phyloP scores from a whole-genome alignment of 1,140 invertebrate species.

The Lordiphosa mommai region DNA sequence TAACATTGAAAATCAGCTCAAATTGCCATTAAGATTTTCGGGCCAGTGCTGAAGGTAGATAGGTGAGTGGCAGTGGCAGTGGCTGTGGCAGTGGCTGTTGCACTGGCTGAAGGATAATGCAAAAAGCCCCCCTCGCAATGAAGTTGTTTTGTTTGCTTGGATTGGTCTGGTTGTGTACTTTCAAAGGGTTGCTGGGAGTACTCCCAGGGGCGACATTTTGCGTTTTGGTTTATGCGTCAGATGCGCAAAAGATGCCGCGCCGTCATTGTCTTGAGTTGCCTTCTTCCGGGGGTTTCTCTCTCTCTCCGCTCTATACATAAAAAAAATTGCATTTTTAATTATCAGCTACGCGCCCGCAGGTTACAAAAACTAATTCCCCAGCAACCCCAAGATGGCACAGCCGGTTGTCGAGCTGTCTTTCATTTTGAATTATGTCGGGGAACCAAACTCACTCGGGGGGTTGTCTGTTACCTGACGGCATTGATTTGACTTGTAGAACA shows the following conservation, averaged over 20 bases:
- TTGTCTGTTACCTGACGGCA: constrained; percentile 51
- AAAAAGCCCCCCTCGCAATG: constrained; percentile 35
- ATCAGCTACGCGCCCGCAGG: constrained; percentile 64
- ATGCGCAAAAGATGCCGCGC: constrained; percentile 55
- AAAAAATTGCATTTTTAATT: constrained; percentile 78
- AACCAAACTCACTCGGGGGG: neutral
- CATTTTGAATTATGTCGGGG: constrained; percentile 36
- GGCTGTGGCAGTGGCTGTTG: neutral
- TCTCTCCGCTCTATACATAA: constrained; percentile 31
- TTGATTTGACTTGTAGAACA: constrained; percentile 74
- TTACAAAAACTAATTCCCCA: constrained; percentile 71
- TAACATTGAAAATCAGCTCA: constrained; percentile 78
- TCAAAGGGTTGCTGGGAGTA: constrained; percentile 59
- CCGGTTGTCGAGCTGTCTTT: constrained; percentile 26
- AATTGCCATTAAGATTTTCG: constrained; percentile 73
- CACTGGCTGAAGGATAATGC: constrained; percentile 46
- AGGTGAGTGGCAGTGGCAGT: constrained; percentile 23
- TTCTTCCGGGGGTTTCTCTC: constrained; percentile 8
- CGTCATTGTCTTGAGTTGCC: constrained; percentile 63
- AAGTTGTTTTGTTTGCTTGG: constrained; percentile 54
- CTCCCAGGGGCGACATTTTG: constrained; percentile 73
- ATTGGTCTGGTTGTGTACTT: constrained; percentile 27
- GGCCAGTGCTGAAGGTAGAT: constrained; percentile 47
- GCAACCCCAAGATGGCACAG: constrained; percentile 43
- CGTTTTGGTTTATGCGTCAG: constrained; percentile 76